Evolutionary conservation across 2,888 invertebrate genomes (phyloP), one percentile per base, ranked within the genome.

Genomic region (Amiota minor): DNA sequence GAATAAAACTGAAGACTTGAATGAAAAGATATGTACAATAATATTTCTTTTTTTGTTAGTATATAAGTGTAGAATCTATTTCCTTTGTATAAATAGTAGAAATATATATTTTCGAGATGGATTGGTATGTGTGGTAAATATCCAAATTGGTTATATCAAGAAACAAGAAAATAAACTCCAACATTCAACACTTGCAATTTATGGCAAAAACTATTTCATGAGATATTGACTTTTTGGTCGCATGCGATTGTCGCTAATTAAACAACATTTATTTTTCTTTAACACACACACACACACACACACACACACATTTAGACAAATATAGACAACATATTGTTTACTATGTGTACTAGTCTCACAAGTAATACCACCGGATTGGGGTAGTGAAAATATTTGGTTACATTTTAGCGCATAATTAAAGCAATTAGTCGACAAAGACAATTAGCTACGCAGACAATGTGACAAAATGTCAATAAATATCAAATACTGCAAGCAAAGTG

Each of bases 341-440:
- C 3, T 35, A 6, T 35, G 6, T 35, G 35, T 35, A 35, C 6
- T 35, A 35, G 35, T 6, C 35, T 35, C 35, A 35, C 6, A 35
- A 35, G 35, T 53, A 53, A 1, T n/a, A 53, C 16, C 20, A 18
- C 59, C 59, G 9, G 59, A 11, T 59, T 59, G 59, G 8, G 59
- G 23, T 18, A 18, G 18, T 18, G 59, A 18, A 59, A 59, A 59
- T 59, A 18, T 59, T 20, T 59, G 59, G 23, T 23, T 68, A 53
- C 67, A 68, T 68, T 68, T 68, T 53, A 68, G 23, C 16, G 67
- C 67, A 68, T 68, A 68, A 68, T 68, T 68, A 68, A 53, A 23
- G 67, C 67, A 53, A 68, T 68, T 68, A 68, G 53, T 53, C 23
- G 59, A 11, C 59, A 20, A 59, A 16, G 23, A 68, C 67, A 68